Evolutionary conservation across 2,888 invertebrate genomes (phyloP), one percentile per base, ranked within the genome.

Genomic region (Dasypogon diadema): DNA sequence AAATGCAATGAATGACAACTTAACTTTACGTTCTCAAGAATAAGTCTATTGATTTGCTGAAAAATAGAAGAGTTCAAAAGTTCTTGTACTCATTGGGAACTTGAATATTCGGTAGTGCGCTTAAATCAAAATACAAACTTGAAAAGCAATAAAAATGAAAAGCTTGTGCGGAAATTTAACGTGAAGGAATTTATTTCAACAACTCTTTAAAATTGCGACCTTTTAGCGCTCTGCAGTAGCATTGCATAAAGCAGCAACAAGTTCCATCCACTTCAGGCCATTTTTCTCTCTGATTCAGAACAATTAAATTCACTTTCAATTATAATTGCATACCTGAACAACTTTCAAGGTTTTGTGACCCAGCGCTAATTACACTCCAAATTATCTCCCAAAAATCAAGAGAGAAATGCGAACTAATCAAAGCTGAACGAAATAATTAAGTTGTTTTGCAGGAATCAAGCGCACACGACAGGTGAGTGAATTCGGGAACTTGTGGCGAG

Each of bases 321-420:
- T 42, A 42, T 12, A 42, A 42, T 42, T 12, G 6, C 42, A 12
- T n/a, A 42, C 42, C 42, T 12, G 42, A 42, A 42, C 1, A 6
- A 10, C 24, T 56, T 58, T 18, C 58, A 58, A 58, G 58, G 58
- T 18, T 18, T 14, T 14, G 10, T 58, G 34, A 58, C 30, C 16
- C 30, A 14, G 58, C 30, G 58, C 34, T 58, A 58, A 58, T 58
- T 58, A 58, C 12, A 42, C 16, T 18, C 30, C 8, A 16, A 16
- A 58, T 58, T 58, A 58, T 34, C 58, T 34, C 3, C 58, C 30
- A n/a, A 10, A 58, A 34, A 58, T 58, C 58, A 58, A 26, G 18
- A 30, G 42, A 42, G 42, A 42, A 42, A 42, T 42, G 42, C 42
- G 12, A 12, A 42, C 12, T 42, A 42, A 42, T 42, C 42, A 42